These are phyloP conservation scores for Porites evermanni DNA, from an alignment of 92 coral and sea anemone species.

Conservation along the genomic window DNA sequence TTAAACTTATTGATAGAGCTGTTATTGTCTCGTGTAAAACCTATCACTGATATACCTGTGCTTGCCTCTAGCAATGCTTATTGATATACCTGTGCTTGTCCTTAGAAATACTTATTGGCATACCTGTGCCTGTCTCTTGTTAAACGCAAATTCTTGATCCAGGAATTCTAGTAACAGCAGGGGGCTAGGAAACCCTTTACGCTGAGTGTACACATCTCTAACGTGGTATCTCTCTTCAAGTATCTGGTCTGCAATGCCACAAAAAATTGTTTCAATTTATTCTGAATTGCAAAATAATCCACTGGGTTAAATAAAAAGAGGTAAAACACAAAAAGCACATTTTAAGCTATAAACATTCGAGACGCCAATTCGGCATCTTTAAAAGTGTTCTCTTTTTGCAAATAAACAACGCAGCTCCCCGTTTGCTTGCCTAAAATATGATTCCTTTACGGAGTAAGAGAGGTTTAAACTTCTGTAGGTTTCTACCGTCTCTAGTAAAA, in stretches of 20 bases:
- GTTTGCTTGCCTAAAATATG: too few relatives aligned
- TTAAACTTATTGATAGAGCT: too few relatives aligned
- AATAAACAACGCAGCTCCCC: too few relatives aligned
- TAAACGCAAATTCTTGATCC: constrained; percentile 75
- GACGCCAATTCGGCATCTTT: too few relatives aligned
- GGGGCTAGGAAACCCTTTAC: constrained; percentile 98
- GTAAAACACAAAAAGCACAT: too few relatives aligned
- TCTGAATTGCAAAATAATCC: too few relatives aligned
- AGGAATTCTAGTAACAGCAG: constrained; percentile 79
- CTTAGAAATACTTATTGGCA: constrained; percentile 10
- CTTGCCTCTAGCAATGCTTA: background rate
- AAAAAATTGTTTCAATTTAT: background rate
- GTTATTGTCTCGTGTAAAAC: background rate
- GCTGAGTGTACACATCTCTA: constrained; percentile 88
- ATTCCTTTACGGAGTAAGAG: too few relatives aligned
- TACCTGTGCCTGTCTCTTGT: constrained; percentile 95
- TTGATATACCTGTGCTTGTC: constrained; percentile 80
- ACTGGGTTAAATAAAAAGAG: too few relatives aligned
- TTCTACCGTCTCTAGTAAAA: too few relatives aligned
- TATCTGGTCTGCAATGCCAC: constrained; percentile 68
- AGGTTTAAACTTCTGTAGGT: too few relatives aligned
- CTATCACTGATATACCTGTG: background rate
- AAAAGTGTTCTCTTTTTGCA: too few relatives aligned
- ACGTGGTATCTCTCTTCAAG: constrained; percentile 89
- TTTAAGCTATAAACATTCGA: too few relatives aligned